phyloP scores from a whole-genome alignment of 2,113 vertebrate species.

The Sturnira hondurensis region DNA sequence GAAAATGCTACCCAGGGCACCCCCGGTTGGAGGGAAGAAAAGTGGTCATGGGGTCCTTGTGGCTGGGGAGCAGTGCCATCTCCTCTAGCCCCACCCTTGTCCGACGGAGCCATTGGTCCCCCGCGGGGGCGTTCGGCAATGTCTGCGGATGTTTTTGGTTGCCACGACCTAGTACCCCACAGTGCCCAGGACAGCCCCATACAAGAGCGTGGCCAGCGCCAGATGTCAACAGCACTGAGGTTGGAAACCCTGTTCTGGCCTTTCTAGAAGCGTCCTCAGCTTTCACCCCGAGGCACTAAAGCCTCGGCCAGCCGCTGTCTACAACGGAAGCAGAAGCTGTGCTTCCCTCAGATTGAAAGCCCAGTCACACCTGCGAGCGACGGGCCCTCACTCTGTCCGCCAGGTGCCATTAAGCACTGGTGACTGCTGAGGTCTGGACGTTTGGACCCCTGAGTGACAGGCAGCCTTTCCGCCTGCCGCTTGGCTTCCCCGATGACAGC shows the following conservation, averaged over 20 bases:
- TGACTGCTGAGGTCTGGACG: not conserved
- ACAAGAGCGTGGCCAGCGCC: not conserved
- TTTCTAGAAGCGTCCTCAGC: not conserved
- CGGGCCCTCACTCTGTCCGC: not conserved
- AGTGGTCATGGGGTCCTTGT: fast-evolving
- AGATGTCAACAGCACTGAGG: too few species aligned
- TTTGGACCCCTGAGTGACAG: not conserved
- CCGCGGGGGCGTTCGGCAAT: fast-evolving
- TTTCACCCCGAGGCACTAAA: not conserved
- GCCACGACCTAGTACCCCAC: fast-evolving
- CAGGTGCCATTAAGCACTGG: not conserved
- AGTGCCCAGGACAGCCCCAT: not conserved
- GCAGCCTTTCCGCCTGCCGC: not conserved
- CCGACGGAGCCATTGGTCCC: fast-evolving
- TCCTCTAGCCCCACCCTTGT: not conserved
- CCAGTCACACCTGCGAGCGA: not conserved
- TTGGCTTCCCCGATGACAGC: not conserved
- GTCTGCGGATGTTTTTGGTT: not conserved
- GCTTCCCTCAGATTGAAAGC: not conserved
- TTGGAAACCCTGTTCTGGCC: not conserved
- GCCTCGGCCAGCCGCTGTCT: fast-evolving
- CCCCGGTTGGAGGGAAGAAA: not conserved
- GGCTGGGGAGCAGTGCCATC: not conserved
- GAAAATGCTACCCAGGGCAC: not conserved
- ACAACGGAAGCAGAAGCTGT: not conserved